Evolutionary conservation across 2,888 invertebrate species (phyloP).

Genomic region (Aleiodes testaceus): DNA sequence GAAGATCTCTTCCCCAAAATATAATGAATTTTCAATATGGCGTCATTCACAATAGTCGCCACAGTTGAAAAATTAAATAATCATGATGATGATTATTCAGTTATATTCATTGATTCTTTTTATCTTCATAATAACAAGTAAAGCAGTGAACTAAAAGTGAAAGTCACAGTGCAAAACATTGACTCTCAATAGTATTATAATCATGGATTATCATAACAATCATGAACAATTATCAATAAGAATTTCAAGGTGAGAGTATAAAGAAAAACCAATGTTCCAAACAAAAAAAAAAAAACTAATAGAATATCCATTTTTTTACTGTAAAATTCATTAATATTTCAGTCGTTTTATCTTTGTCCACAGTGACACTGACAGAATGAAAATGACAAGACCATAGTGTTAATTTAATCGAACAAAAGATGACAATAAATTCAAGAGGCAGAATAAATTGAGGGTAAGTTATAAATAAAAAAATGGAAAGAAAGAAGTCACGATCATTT

Average conservation of each 20-base stretch:
- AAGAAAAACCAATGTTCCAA: too few relatives aligned
- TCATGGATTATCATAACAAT: too few relatives aligned
- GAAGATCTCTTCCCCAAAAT: background rate
- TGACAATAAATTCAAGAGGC: background rate
- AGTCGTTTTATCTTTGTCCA: background rate
- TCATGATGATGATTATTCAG: background rate
- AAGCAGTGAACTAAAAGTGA: too few relatives aligned
- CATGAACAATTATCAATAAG: too few relatives aligned
- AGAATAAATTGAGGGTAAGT: constrained; percentile 7
- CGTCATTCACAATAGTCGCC: background rate
- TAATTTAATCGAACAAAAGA: background rate
- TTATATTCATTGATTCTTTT: background rate
- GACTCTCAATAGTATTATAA: too few relatives aligned
- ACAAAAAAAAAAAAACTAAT: background rate
- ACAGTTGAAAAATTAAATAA: background rate
- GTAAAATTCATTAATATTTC: background rate
- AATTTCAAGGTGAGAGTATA: background rate
- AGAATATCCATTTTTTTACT: too few relatives aligned
- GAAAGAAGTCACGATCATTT: background rate
- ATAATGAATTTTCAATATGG: constrained; percentile 21
- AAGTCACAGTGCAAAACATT: too few relatives aligned
- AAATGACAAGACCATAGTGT: constrained; percentile 25
- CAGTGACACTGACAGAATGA: background rate
- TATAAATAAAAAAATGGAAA: constrained; percentile 14
- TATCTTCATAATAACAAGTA: background rate